Base-by-base conservation (phyloP, 2,113 vertebrate species). In the Lasiurus cinereus region DNA sequence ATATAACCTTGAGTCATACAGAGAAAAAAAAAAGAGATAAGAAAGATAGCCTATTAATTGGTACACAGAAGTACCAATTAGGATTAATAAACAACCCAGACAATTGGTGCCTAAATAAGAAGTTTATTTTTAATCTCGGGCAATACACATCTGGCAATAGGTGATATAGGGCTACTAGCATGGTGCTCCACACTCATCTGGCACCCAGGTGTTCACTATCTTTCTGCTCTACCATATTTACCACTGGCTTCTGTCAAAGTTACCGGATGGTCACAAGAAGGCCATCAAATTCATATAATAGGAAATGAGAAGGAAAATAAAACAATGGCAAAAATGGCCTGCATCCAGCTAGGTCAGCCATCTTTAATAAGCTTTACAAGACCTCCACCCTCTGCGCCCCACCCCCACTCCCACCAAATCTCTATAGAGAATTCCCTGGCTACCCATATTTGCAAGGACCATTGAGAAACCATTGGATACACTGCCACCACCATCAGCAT, bases 31-130 rank as follows among this genome's bases (percentile, higher is more conserved):
- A 78, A 31, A 59, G 22, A 66, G 27, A 74, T 46, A 64, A 33
- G 36, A 78, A 82, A 93, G 56, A 94, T 50, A 79, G 19, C 21
- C 54, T 56, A 88, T 48, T 66, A 82, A 56, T 62, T 88, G 84
- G 92, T 80, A 89, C 85, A 50, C 29, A 90, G 76, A 74, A 33
- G 5, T 56, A 76, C 50, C 77, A 73, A 43, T 88, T 73, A 90
- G 73, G 67, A 84, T 83, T n/a, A 62, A 82, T 31, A 52, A 2
- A 82, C 56, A 67, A 36, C 9, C 9, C 31, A 22, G 74, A 69
- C 22, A 77, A 66, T 0, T 29, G 52, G 54, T 33, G 21, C 33
- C 86, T 79, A 22, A 79, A 66, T 6, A 86, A 86, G 52, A 54
- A 46, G 21, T 43, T 77, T 33, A 56, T 2, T 87, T 46, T 66